These are phyloP conservation scores for Alethe castanea DNA, from an alignment of 2,113 vertebrate species.

Conservation along the genomic window DNA sequence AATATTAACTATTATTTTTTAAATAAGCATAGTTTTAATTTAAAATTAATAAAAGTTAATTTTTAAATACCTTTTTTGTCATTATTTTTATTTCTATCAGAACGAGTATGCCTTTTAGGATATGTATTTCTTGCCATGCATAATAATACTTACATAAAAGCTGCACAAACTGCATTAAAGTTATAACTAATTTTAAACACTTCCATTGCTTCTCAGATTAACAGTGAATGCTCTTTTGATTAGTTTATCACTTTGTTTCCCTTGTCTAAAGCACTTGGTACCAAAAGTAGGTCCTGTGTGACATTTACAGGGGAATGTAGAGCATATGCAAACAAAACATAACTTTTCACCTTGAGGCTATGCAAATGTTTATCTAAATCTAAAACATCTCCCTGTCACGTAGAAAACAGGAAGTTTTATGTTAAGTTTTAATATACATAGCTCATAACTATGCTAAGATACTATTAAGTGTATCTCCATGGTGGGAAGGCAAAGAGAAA, in stretches of 20 bases:
- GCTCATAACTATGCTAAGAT: background rate
- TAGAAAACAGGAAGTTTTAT: background rate
- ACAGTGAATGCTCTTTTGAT: background rate
- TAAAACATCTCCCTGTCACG: background rate
- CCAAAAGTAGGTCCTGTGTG: background rate
- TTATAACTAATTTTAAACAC: background rate
- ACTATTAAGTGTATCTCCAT: background rate
- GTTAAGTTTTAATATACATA: background rate
- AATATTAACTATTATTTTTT: background rate
- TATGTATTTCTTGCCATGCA: background rate
- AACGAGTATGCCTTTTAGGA: background rate
- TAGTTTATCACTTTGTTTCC: background rate
- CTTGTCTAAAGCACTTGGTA: background rate
- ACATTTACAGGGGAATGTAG: background rate
- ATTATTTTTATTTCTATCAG: background rate
- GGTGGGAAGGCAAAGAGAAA: background rate
- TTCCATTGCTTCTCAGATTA: background rate
- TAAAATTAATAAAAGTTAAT: background rate
- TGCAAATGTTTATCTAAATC: background rate
- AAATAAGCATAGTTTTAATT: background rate
- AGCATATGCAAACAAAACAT: background rate
- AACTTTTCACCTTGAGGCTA: background rate
- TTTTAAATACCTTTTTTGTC: background rate
- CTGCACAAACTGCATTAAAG: background rate
- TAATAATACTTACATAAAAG: background rate